Evolutionary conservation across 2,888 invertebrate species (phyloP), one percentile per base, ranked within the genome.

Genomic region (Lypha dubia): DNA sequence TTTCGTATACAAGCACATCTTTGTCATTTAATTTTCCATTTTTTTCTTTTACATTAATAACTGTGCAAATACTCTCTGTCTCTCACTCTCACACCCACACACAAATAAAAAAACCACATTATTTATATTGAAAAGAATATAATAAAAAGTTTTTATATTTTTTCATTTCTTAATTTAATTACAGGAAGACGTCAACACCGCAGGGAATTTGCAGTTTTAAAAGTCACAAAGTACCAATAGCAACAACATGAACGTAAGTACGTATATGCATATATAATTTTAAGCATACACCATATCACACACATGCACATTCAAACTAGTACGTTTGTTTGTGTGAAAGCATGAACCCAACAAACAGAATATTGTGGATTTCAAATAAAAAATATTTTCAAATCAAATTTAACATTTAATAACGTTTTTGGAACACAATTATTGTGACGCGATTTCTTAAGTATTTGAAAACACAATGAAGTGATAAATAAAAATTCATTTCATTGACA

Each of bases 131-230:
- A 7, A 44, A 76, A 15, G 17, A 65, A 22, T 32, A 56, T 15
- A 20, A 73, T 38, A 67, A 80, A 74, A 60, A 46, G 32, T 20
- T 56, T 67, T 84, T 83, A 79, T 79, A 38, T 83, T 51, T 83
- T 67, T 68, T 6, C 63, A 84, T 84, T 86, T 86, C 85, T 83
- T 86, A 86, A 86, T 86, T 86, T 86, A 86, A 86, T 86, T 86
- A 86, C 77, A 85, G 81, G 79, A 86, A 83, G 83, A 86, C 81
- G 85, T 79, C 85, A 82, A 84, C 86, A 82, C 86, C 85, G 70
- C 85, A 76, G 86, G 86, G 79, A 67, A 70, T 83, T 80, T 80
- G 38, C 67, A 53, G 65, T 76, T 84, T 79, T 49, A 73, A 84
- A 84, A 84, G 84, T 84, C 84, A 73, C 71, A 80, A 73, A 73